phyloP scores from a whole-genome alignment of 2,888 invertebrate genomes.

The Ernsta delagoae region DNA sequence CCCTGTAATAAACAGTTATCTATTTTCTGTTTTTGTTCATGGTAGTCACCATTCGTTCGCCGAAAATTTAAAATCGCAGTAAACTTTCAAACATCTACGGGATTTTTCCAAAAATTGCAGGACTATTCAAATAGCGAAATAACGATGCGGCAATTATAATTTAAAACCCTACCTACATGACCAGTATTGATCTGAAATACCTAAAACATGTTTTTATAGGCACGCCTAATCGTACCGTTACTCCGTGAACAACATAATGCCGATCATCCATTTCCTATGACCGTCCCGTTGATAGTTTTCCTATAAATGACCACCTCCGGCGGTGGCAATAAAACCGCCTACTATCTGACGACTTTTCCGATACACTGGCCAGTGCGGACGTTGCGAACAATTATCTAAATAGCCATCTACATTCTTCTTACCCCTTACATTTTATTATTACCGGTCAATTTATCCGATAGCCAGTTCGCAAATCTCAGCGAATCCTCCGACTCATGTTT shows the following conservation, averaged over 20 bases:
- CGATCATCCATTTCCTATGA: constrained; percentile 68
- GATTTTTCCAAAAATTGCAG: no score
- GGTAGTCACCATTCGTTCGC: no score
- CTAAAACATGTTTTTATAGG: no score
- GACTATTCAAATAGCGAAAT: no score
- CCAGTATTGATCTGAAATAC: no score
- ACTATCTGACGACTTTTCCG: constrained; percentile 77
- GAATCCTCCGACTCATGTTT: constrained; percentile 69
- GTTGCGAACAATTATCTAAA: constrained; percentile 84
- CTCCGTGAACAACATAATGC: constrained; percentile 64
- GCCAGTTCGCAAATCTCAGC: constrained; percentile 76
- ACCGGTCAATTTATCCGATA: constrained; percentile 83
- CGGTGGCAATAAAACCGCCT: constrained; percentile 71
- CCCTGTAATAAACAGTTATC: no score
- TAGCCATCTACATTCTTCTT: constrained; percentile 85
- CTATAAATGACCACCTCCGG: constrained; percentile 79
- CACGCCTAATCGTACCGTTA: neutral
- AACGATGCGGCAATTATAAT: no score
- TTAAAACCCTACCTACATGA: no score
- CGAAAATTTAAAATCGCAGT: no score
- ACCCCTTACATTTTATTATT: constrained; percentile 85
- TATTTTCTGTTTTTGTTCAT: no score
- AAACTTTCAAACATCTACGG: no score
- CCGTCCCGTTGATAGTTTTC: constrained; percentile 77
- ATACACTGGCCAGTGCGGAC: constrained; percentile 77